phyloP scores from a whole-genome alignment of 2,888 invertebrate genomes.

The Cyrtodaria siliqua region DNA sequence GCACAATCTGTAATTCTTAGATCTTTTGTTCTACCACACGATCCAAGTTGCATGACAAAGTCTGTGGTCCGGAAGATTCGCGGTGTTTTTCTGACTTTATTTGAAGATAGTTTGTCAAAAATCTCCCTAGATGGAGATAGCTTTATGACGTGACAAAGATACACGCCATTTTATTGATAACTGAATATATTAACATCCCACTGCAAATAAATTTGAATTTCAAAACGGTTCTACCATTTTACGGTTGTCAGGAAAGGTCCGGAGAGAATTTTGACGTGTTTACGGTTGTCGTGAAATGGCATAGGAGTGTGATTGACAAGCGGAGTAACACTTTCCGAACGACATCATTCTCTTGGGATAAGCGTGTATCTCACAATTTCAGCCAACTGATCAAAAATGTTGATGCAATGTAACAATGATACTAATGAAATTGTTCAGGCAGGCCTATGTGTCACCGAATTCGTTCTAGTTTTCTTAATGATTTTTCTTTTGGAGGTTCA shows the following conservation, averaged over 20 bases:
- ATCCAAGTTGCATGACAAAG: too few relatives aligned
- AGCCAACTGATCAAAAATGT: constrained; percentile 21
- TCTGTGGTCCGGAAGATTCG: too few relatives aligned
- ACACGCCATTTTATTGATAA: constrained; percentile 55
- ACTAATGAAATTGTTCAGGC: too few relatives aligned
- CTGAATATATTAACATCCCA: constrained; percentile 46
- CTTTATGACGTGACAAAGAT: constrained; percentile 21
- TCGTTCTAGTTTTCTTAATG: too few relatives aligned
- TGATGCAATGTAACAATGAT: constrained; percentile 1
- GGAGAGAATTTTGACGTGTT: constrained; percentile 62
- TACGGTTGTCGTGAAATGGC: constrained; percentile 56
- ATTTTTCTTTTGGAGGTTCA: too few relatives aligned
- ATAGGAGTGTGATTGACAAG: constrained; percentile 50
- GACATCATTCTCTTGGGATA: constrained; percentile 29
- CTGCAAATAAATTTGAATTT: constrained; percentile 56
- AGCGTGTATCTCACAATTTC: constrained; percentile 14
- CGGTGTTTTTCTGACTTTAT: too few relatives aligned
- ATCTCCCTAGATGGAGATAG: neutral
- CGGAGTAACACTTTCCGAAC: constrained; percentile 41
- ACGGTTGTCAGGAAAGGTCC: constrained; percentile 56
- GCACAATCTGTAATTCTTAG: too few relatives aligned
- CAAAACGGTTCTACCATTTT: constrained; percentile 47
- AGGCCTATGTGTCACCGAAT: too few relatives aligned
- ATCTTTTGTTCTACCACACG: too few relatives aligned
- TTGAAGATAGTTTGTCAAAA: neutral